These are phyloP conservation scores for Acleris literana DNA, from an alignment of 2,888 invertebrate genomes.

Conservation along the genomic window DNA sequence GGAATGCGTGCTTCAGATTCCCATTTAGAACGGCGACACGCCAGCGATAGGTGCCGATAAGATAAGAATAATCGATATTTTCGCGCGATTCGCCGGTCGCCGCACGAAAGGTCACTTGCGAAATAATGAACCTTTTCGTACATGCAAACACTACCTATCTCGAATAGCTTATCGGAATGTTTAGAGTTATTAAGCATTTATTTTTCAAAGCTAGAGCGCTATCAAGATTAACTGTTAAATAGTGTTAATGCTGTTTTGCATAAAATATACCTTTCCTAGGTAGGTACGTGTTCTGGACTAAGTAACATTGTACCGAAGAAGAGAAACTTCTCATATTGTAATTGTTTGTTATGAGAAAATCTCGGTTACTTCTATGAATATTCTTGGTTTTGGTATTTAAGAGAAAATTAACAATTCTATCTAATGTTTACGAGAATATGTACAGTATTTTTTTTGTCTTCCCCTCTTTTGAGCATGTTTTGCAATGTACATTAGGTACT, in stretches of 20 bases:
- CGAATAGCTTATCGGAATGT: conserved; percentile 18
- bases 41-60: conserved; percentile 69
- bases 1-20: conserved; percentile 64
- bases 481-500: too few species aligned
- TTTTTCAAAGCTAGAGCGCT: background rate
- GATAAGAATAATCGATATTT: conserved; percentile 68
- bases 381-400: too few species aligned
- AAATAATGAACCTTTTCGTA: conserved; percentile 58
- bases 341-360: too few species aligned
- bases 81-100: conserved; percentile 73
- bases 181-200: conserved; percentile 9
- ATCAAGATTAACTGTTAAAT: conserved; percentile 12
- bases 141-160: conserved; percentile 14
- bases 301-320: too few species aligned
- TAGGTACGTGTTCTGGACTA: too few species aligned
- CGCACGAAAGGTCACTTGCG: conserved; percentile 79
- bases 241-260: conserved; percentile 7
- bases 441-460: too few species aligned
- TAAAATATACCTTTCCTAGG: background rate
- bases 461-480: too few species aligned
- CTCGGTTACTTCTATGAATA: too few species aligned
- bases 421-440: too few species aligned
- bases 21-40: conserved; percentile 71
- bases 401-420: too few species aligned
- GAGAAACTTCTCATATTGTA: too few species aligned